Conservation (phyloP, 2,797 vertebrate species). For the Crax fasciolata region DNA sequence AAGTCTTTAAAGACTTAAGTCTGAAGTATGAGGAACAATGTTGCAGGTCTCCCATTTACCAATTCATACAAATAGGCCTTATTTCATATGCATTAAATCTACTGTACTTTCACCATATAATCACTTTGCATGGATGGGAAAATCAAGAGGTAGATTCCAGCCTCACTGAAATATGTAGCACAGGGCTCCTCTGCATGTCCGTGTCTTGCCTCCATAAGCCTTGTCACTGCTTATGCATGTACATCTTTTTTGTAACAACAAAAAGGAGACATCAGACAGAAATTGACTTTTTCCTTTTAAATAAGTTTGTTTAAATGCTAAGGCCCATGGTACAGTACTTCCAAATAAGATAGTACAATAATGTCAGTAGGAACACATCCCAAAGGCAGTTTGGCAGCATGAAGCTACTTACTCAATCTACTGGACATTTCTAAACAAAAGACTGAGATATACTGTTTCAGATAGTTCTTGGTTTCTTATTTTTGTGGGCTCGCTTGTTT, state of each 20-base stretch:
- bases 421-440: conserved; percentile 34
- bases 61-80: neutral
- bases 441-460: conserved; percentile 10
- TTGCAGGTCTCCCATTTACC: neutral
- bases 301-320: conserved; percentile 44
- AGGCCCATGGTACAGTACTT: conserved; percentile 6
- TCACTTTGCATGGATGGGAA: neutral
- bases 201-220: neutral
- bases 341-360: conserved; percentile 30
- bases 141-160: neutral
- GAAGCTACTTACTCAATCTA: conserved; percentile 28
- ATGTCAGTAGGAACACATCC: conserved; percentile 39
- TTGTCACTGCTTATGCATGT: neutral
- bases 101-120: neutral
- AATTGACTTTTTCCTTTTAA: conserved; percentile 28
- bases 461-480: neutral
- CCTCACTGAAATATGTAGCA: neutral
- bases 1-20: neutral
- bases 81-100: neutral
- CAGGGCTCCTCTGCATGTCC: neutral
- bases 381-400: conserved; percentile 38
- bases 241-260: neutral
- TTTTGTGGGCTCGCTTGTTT: neutral
- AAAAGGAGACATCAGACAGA: conserved; percentile 30
- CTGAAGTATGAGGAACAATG: neutral